Evolutionary conservation across 2,797 vertebrate species (phyloP).

Genomic region (Leuciscus waleckii): DNA sequence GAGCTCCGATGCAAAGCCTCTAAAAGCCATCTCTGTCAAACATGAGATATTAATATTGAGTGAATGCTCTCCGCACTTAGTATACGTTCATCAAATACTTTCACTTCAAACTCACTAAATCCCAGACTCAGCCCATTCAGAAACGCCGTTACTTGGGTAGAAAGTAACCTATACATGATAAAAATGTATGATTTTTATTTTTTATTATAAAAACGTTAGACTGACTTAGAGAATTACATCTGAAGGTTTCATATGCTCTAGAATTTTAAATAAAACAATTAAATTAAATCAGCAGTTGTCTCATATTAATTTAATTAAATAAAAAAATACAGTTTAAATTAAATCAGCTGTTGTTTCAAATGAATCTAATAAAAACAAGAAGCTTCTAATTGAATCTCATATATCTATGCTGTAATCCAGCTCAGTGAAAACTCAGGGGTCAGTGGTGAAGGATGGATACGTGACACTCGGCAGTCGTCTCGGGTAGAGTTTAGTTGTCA

Average conservation of each 20-base stretch:
- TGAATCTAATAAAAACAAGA: background rate
- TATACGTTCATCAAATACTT: no score
- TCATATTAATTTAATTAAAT: background rate
- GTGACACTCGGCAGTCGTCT: constrained; percentile 76
- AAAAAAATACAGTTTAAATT: background rate
- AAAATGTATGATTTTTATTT: no score
- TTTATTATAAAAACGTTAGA: no score
- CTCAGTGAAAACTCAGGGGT: constrained; percentile 73
- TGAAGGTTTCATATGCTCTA: background rate
- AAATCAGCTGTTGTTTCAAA: background rate
- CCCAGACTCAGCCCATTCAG: no score
- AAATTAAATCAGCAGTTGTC: background rate
- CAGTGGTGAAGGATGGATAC: constrained; percentile 73
- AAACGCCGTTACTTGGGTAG: no score
- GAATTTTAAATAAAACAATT: background rate
- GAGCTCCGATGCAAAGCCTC: no score
- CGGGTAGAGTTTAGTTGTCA: constrained; percentile 75
- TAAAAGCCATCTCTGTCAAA: no score
- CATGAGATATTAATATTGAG: no score
- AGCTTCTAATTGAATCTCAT: background rate
- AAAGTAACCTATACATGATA: no score
- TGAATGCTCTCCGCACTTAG: no score
- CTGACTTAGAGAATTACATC: no score
- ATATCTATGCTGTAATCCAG: constrained; percentile 25
- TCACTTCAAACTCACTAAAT: no score